A percentile compares a stretch with the other conserved stretches of the same genome.
phyloP scores from a whole-genome alignment of 1,140 invertebrate species.

The Luehdorfia chinensis region DNA sequence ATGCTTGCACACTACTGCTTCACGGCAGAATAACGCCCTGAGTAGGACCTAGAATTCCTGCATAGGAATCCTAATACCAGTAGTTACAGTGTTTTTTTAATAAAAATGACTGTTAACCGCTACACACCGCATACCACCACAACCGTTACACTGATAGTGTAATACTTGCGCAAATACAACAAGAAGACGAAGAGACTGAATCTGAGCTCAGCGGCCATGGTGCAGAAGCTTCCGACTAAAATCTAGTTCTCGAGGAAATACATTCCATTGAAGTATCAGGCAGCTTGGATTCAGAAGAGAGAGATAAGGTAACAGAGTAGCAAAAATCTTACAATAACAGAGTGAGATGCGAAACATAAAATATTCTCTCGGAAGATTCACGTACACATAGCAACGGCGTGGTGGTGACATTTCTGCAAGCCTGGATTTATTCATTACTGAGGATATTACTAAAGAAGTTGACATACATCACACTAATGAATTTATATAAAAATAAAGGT shows the following conservation, averaged over 20 bases:
- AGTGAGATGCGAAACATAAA: slow-evolving; percentile 31
- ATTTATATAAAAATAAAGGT: slow-evolving; percentile 35
- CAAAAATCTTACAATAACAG: slow-evolving; percentile 35
- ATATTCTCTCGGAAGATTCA: slow-evolving; percentile 32
- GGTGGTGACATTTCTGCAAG: slow-evolving; percentile 24
- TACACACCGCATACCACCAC: too few species aligned
- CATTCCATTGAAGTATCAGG: slow-evolving; percentile 28
- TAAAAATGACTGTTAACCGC: too few species aligned
- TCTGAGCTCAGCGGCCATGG: slow-evolving; percentile 32
- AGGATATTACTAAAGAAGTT: slow-evolving; percentile 32
- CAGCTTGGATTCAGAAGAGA: slow-evolving; percentile 27
- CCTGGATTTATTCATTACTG: slow-evolving; percentile 33
- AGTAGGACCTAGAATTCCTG: too few species aligned
- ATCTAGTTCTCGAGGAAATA: slow-evolving; percentile 26
- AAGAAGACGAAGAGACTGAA: slow-evolving; percentile 36
- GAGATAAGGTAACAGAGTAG: slow-evolving; percentile 29
- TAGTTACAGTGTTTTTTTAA: too few species aligned
- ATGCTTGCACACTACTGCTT: too few species aligned
- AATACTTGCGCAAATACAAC: slow-evolving; percentile 30
- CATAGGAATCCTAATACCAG: too few species aligned
- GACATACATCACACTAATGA: slow-evolving; percentile 28
- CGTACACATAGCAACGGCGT: slow-evolving; percentile 23
- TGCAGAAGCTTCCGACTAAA: slow-evolving; percentile 32
- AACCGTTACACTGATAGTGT: slow-evolving; percentile 22
- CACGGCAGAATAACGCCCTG: too few species aligned